Evolutionary conservation across 2,113 vertebrate species (phyloP), one percentile per base, ranked within the genome.

Genomic region (Pungitius pungitius): DNA sequence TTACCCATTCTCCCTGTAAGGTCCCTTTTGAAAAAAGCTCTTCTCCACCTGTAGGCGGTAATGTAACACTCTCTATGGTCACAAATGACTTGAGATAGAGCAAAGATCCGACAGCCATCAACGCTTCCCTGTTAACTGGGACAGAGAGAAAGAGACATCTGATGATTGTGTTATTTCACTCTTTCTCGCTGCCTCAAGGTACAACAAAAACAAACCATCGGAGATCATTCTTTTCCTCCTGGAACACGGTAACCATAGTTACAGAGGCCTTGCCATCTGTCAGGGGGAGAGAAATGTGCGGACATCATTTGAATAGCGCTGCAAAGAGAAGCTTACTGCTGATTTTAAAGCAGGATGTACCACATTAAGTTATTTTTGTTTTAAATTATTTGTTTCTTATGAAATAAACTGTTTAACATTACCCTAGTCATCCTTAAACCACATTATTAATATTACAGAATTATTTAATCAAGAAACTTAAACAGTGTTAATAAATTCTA

Each of bases 231-330:
- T 78, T 70, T 62, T 82, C 52, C 51, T 57, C 47, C 37, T 22
- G 57, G 72, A 64, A 24, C 60, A 55, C 7, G 8, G 80, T 88
- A 75, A 75, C 77, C 62, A 79, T 77, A 64, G 82, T 61, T 59
- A 77, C 81, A 47, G n/a, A 56, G 52, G 35, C 37, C 40, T 30
- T 37, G 45, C 64, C 56, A 64, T 83, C 70, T 88, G 85, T 56
- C 75, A 69, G 55, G 55, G 69, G 27, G 22, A 52, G 37, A 52
- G 33, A 78, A 57, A 69, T 68, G 49, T 37, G 12, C 61, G 51
- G 24, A 27, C 33, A 40, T 52, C 49, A 55, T 54, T 12, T 43
- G 14, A 67, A 30, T 63, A 80, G 7, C 64, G 51, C 37, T 20
- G 17, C 1, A 0, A 27, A 43, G 15, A 47, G 40, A 68, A 27